phyloP scores from a whole-genome alignment of 2,113 vertebrate genomes.

The Willisornis vidua region DNA sequence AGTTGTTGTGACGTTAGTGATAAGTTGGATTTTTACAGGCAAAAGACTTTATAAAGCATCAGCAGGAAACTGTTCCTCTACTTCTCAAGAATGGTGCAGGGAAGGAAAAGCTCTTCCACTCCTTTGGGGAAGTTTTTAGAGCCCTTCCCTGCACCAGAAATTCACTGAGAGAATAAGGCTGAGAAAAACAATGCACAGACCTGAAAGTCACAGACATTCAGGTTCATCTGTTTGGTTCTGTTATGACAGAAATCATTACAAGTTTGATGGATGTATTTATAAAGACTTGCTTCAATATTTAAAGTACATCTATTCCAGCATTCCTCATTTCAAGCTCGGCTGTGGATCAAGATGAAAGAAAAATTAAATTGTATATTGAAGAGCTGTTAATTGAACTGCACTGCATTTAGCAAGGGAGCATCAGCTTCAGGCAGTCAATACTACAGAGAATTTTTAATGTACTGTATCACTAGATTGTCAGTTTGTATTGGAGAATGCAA shows the following conservation, averaged over 20 bases:
- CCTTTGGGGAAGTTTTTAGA: neutral
- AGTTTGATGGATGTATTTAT: conserved; percentile 80
- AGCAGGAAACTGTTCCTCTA: neutral
- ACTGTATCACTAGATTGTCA: conserved; percentile 74
- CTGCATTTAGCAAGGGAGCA: conserved; percentile 81
- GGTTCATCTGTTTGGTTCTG: conserved; percentile 70
- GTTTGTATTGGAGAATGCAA: conserved; percentile 75
- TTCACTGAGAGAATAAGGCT: neutral
- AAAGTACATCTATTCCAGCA: conserved; percentile 76
- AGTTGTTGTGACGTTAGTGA: neutral
- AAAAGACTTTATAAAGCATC: neutral
- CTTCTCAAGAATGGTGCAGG: neutral
- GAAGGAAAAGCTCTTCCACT: neutral
- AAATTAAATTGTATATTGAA: conserved; percentile 87
- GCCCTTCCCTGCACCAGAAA: neutral
- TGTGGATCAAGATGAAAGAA: conserved; percentile 88
- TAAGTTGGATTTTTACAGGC: neutral
- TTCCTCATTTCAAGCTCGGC: conserved; percentile 76
- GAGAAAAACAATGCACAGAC: conserved; percentile 43
- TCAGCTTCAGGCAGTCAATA: conserved; percentile 76
- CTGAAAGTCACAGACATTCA: conserved; percentile 8
- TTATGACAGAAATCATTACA: conserved; percentile 80
- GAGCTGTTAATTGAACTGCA: conserved; percentile 85
- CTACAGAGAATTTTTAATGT: conserved; percentile 75
- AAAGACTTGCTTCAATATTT: conserved; percentile 79